Conservation (phyloP, 2,113 vertebrate species). For the Steatornis caripensis region DNA sequence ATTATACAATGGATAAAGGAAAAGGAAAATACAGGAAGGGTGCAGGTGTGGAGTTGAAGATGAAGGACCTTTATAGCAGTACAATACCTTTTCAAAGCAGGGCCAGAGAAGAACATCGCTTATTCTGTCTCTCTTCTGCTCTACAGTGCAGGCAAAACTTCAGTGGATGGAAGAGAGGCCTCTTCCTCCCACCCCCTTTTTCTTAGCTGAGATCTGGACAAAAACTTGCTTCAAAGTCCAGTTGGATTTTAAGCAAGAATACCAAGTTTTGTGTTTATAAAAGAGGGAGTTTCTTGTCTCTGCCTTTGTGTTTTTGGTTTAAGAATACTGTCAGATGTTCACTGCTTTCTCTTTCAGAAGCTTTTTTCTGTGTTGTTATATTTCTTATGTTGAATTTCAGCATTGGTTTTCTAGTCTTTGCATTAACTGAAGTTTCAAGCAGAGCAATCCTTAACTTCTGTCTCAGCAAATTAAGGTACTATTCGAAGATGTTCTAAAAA, state of each 20-base stretch:
- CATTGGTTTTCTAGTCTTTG: constrained; percentile 7
- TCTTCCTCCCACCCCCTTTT: neutral
- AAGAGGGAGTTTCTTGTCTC: neutral
- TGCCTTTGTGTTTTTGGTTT: neutral
- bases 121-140: neutral
- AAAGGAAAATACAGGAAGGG: neutral
- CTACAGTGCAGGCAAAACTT: neutral
- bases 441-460: neutral
- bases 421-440: neutral
- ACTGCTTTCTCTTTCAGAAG: neutral
- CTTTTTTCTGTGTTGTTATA: neutral
- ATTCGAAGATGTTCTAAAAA: constrained; percentile 17
- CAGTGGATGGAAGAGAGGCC: neutral
- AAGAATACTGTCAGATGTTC: neutral
- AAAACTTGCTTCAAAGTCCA: neutral
- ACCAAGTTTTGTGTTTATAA: neutral
- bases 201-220: neutral
- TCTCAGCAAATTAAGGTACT: neutral
- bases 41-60: neutral
- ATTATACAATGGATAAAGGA: neutral
- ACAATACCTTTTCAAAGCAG: neutral
- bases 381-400: neutral
- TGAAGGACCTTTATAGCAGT: neutral
- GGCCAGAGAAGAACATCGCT: neutral
- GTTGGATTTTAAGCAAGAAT: neutral